Conservation (phyloP, 1,140 invertebrate genomes). For the Palaemon carinicauda region DNA sequence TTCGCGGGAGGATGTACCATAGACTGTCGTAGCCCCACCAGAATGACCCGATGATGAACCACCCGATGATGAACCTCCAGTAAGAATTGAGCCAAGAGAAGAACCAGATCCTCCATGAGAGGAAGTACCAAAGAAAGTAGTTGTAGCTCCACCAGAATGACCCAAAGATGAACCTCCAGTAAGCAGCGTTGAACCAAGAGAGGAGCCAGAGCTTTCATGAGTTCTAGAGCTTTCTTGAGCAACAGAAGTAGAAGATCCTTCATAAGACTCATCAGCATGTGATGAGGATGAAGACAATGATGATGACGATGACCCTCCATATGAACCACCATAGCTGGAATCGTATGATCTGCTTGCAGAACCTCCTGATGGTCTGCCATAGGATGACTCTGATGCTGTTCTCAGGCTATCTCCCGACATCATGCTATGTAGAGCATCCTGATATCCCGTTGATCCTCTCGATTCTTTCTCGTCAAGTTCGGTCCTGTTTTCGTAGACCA, state of each 20-base stretch:
- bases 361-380: neutral
- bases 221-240: neutral
- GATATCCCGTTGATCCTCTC: neutral
- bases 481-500: constrained; percentile 53
- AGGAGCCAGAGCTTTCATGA: neutral
- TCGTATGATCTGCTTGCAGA: neutral
- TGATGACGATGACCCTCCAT: neutral
- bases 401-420: constrained; percentile 28
- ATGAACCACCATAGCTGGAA: neutral
- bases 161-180: neutral
- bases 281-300: neutral
- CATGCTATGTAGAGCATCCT: constrained; percentile 29
- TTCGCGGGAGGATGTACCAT: neutral
- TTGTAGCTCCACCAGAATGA: constrained; percentile 12
- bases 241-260: neutral
- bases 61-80: neutral
- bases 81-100: neutral
- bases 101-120: neutral
- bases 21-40: constrained; percentile 16
- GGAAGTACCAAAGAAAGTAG: constrained; percentile 6
- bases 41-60: neutral
- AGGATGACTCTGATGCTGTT: constrained; percentile 3
- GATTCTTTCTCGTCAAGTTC: constrained; percentile 27
- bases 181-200: neutral
- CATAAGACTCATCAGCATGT: neutral